Evolutionary conservation across 1,140 invertebrate genomes (phyloP).

Genomic region (Pogonognathellus flavescens): DNA sequence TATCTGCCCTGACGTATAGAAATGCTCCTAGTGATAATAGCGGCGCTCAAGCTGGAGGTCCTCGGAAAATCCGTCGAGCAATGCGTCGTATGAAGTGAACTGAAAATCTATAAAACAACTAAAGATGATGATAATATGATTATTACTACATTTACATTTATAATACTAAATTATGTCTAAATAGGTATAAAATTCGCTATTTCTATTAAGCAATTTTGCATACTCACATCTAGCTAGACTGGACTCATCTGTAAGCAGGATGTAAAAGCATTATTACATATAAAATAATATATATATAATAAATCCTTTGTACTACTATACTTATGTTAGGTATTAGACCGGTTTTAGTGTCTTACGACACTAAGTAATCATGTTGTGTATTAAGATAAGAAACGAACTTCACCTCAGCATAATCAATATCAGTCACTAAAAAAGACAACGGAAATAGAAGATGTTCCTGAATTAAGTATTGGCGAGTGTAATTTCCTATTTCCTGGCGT

Average conservation of each 20-base stretch:
- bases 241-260: too few species aligned
- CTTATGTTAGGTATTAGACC: neutral
- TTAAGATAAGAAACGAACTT: too few species aligned
- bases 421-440: conserved; percentile 11
- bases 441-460: conserved; percentile 36
- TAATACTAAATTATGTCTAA: too few species aligned
- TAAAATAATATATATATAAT: too few species aligned
- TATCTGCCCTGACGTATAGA: neutral
- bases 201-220: neutral
- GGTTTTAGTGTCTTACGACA: neutral
- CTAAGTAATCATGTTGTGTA: too few species aligned
- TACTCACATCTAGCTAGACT: neutral
- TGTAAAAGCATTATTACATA: too few species aligned
- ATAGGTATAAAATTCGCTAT: too few species aligned
- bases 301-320: too few species aligned
- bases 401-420: neutral
- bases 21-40: conserved; percentile 14
- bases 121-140: too few species aligned
- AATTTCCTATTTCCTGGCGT: conserved; percentile 38
- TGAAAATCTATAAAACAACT: neutral
- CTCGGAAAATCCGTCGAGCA: conserved; percentile 23
- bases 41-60: neutral
- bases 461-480: neutral
- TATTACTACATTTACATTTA: neutral
- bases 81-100: conserved; percentile 19